phyloP scores from a whole-genome alignment of 2,797 vertebrate genomes.

The Cichlasoma orientale region DNA sequence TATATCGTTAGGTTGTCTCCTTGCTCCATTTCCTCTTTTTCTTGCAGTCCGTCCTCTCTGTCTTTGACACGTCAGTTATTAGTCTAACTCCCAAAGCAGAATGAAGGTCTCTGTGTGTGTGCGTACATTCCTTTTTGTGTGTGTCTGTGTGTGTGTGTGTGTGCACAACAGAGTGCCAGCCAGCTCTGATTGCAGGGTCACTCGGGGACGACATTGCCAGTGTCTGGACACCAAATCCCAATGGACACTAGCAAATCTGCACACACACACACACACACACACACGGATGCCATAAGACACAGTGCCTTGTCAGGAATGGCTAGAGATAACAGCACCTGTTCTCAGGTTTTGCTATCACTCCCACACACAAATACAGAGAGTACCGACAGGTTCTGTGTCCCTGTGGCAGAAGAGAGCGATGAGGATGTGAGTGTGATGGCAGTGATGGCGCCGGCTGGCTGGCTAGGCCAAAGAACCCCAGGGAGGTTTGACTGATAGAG shows the following conservation, averaged over 20 bases:
- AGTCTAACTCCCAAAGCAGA: conserved; percentile 49
- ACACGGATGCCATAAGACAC: conserved; percentile 42
- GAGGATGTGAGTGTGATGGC: conserved; percentile 58
- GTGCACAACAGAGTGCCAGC: conserved; percentile 13
- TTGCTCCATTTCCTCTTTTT: conserved; percentile 52
- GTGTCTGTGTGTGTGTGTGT: background rate
- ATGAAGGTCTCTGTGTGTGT: background rate
- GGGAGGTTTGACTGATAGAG: conserved; percentile 71
- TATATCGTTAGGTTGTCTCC: conserved; percentile 36
- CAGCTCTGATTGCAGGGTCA: conserved; percentile 60
- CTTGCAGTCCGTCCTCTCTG: conserved; percentile 32
- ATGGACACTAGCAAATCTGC: conserved; percentile 26
- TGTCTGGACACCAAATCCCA: conserved; percentile 48
- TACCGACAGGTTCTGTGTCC: conserved; percentile 53
- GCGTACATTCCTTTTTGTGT: background rate
- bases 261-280: conserved; percentile 22
- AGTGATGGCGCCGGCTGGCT: conserved; percentile 59
- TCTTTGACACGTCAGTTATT: conserved; percentile 62
- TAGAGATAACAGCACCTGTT: conserved; percentile 61
- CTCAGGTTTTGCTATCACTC: conserved; percentile 46
- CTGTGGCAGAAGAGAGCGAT: conserved; percentile 53
- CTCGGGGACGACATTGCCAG: conserved; percentile 46
- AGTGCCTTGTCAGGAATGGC: conserved; percentile 50
- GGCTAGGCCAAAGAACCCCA: conserved; percentile 54
- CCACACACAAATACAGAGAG: conserved; percentile 23